A percentile compares a stretch with the other conserved stretches of the same genome.
These are phyloP conservation scores for Eulithis prunata DNA, from an alignment of 2,888 invertebrate species.

Conservation along the genomic window DNA sequence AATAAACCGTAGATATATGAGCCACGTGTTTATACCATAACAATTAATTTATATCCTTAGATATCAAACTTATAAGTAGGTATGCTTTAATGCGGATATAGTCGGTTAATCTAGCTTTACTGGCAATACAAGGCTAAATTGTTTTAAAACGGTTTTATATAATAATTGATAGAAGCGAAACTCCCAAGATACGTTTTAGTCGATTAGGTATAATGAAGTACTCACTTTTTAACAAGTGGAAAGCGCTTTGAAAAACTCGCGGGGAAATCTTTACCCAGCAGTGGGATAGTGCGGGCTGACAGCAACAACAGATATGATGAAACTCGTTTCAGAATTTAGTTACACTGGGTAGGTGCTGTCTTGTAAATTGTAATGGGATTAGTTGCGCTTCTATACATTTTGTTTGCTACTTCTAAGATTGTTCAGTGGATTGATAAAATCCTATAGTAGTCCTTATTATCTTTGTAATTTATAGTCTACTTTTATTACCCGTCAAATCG, in stretches of 20 bases:
- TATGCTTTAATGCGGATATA: slow-evolving; percentile 45
- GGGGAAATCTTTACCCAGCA: too few relatives aligned
- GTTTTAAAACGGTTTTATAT: not conserved
- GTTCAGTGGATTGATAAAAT: slow-evolving; percentile 56
- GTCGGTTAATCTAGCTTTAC: slow-evolving; percentile 38
- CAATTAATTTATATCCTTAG: not conserved
- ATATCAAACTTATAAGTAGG: not conserved
- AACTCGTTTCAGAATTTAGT: too few relatives aligned
- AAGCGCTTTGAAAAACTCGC: too few relatives aligned
- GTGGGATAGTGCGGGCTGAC: too few relatives aligned
- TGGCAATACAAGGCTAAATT: slow-evolving; percentile 11
- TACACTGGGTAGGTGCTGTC: too few relatives aligned
- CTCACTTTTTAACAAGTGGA: too few relatives aligned
- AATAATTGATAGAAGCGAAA: slow-evolving; percentile 6
- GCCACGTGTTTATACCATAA: not conserved
- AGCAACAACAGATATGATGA: too few relatives aligned
- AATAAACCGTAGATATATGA: not conserved
- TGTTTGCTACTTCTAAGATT: slow-evolving; percentile 45
- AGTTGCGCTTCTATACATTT: slow-evolving; percentile 7
- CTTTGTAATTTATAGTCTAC: slow-evolving; percentile 63
- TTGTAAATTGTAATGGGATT: not conserved
- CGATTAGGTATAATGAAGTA: too few relatives aligned
- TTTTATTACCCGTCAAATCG: slow-evolving; percentile 58
- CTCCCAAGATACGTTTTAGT: not conserved
- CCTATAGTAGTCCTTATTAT: slow-evolving; percentile 55